Conservation (phyloP, 2,888 invertebrate genomes). For the Lissonota sp. region DNA sequence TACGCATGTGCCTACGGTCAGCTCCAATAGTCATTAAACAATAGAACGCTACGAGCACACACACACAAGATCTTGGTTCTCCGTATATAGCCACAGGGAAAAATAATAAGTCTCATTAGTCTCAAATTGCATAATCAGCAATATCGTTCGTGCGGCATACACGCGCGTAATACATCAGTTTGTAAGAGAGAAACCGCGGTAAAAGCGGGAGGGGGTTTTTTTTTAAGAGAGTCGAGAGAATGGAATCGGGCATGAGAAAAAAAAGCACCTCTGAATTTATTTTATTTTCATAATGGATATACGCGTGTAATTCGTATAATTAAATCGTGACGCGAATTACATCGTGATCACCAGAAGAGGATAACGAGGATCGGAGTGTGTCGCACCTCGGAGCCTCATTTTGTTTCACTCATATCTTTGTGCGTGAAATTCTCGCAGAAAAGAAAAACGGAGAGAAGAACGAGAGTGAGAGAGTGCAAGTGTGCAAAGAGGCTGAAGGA, state of each 20-base stretch:
- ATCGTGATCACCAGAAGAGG: constrained; percentile 11
- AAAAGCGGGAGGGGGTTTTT: background rate
- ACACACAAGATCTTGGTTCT: background rate
- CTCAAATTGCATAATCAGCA: constrained; percentile 65
- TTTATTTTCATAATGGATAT: background rate
- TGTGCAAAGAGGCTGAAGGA: background rate
- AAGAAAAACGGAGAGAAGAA: constrained; percentile 14
- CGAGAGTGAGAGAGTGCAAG: background rate
- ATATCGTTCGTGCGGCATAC: constrained; percentile 21
- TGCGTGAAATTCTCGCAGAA: background rate
- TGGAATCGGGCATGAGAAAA: constrained; percentile 46
- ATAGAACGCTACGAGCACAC: constrained; percentile 36
- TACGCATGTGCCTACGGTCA: constrained; percentile 49
- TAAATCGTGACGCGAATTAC: constrained; percentile 60
- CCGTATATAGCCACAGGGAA: constrained; percentile 35
- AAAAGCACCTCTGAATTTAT: background rate
- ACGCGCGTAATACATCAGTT: constrained; percentile 9
- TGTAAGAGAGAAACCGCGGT: constrained; percentile 3
- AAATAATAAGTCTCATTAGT: constrained; percentile 64
- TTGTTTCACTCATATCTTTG: too few species aligned
- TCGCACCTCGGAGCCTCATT: constrained; percentile 42
- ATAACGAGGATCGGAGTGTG: constrained; percentile 42
- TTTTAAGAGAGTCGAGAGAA: constrained; percentile 23
- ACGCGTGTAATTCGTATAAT: constrained; percentile 64
- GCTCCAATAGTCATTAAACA: constrained; percentile 61